Conservation (phyloP, 2,888 invertebrate genomes). For the Trachelus troglodyta region DNA sequence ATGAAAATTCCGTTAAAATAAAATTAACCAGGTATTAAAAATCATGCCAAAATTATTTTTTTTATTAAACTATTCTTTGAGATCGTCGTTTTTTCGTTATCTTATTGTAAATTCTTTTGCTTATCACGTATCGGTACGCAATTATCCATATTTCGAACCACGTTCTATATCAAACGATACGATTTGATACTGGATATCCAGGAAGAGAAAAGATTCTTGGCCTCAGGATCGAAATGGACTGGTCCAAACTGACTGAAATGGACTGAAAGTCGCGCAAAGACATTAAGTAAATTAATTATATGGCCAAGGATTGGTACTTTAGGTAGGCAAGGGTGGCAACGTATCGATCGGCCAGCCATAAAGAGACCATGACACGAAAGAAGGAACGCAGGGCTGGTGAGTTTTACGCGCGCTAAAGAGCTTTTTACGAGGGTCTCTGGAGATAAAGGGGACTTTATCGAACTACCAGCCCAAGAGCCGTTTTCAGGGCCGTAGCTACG, state of each 20-base stretch:
- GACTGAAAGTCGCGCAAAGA: background rate
- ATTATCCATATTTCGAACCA: background rate
- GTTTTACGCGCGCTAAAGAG: constrained; percentile 29
- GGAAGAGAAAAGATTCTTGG: background rate
- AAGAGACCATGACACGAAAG: constrained; percentile 14
- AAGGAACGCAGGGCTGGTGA: constrained; percentile 17
- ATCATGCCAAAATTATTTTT: background rate
- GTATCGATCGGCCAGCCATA: constrained; percentile 32
- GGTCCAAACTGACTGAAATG: background rate
- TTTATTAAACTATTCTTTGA: background rate
- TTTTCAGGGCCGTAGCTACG: constrained; percentile 36
- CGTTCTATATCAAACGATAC: background rate
- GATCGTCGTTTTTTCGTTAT: background rate
- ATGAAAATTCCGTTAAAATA: background rate
- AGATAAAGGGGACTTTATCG: constrained; percentile 36
- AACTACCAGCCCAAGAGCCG: constrained; percentile 25
- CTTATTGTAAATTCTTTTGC: background rate
- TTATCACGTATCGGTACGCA: background rate
- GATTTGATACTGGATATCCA: background rate
- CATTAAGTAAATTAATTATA: background rate
- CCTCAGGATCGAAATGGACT: background rate
- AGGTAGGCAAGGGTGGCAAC: background rate
- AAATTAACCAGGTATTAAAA: background rate
- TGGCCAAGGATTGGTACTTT: background rate
- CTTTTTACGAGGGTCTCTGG: constrained; percentile 39